Conservation (phyloP, 2,797 vertebrate species). For the Steatocranus sp. region DNA sequence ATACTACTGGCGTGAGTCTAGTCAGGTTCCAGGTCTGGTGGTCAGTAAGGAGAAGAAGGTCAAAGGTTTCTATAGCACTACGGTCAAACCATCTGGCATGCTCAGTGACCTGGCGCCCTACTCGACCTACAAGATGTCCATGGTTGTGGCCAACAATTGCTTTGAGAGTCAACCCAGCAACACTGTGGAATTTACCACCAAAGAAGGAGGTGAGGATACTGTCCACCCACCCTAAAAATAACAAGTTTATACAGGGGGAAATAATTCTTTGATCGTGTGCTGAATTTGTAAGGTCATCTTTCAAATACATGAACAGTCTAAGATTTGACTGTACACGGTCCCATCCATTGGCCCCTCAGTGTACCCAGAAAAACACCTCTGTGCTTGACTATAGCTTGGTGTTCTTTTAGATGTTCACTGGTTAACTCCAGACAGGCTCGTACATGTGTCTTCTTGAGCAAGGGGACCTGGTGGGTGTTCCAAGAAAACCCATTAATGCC, state of each 20-base stretch:
- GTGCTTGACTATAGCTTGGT: not conserved
- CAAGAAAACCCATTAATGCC: not conserved
- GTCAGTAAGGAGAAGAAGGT: constrained; percentile 86
- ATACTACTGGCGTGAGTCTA: constrained; percentile 94
- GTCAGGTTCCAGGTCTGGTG: constrained; percentile 83
- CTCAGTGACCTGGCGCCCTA: constrained; percentile 88
- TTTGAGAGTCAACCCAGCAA: constrained; percentile 89
- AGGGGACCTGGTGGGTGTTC: not conserved
- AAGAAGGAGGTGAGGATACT: constrained; percentile 86
- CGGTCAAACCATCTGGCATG: constrained; percentile 78
- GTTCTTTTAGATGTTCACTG: not conserved
- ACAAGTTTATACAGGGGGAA: not conserved
- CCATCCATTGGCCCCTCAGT: not conserved
- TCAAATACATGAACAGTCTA: not conserved
- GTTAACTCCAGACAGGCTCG: not conserved
- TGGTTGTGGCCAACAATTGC: constrained; percentile 90
- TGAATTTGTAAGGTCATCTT: not conserved
- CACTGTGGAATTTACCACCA: constrained; percentile 85
- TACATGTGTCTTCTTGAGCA: not conserved
- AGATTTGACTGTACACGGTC: not conserved
- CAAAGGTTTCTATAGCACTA: constrained; percentile 84
- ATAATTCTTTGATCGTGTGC: not conserved
- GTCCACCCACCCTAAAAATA: not conserved
- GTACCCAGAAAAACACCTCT: not conserved
- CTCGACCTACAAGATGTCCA: constrained; percentile 92